A percentile compares a stretch with the other conserved stretches of the same genome.
These are phyloP conservation scores for Brachionus angularis DNA, from an alignment of 1,140 invertebrate species.

Conservation along the genomic window DNA sequence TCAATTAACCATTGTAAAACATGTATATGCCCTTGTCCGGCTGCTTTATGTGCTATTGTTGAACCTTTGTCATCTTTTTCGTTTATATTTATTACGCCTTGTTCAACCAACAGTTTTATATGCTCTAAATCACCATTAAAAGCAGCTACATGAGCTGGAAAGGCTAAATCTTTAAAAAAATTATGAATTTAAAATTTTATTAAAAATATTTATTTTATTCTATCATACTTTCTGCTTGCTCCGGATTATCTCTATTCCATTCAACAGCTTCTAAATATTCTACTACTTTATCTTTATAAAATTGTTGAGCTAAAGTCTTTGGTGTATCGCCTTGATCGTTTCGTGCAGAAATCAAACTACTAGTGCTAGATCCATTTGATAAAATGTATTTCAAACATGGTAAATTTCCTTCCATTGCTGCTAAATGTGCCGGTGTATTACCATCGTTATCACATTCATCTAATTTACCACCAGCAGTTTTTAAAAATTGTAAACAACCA, in stretches of 20 bases:
- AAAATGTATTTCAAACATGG: conserved; percentile 58
- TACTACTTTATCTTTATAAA: conserved; percentile 56
- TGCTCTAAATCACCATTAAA: conserved; percentile 57
- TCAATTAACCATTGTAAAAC: conserved; percentile 58
- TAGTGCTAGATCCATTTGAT: conserved; percentile 49
- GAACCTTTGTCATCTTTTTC: conserved; percentile 58
- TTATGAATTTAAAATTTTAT: not conserved
- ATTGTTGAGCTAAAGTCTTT: conserved; percentile 57
- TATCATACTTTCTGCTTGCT: conserved; percentile 55
- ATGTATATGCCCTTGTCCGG: conserved; percentile 57
- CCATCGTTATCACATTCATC: conserved; percentile 57
- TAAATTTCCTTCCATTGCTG: conserved; percentile 57
- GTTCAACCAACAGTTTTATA: conserved; percentile 56
- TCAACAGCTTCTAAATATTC: conserved; percentile 57
- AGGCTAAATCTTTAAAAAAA: conserved; percentile 52
- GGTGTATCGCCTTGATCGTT: conserved; percentile 59
- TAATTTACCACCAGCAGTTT: conserved; percentile 54
- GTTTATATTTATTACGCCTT: conserved; percentile 58
- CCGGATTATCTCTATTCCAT: conserved; percentile 57
- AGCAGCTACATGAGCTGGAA: conserved; percentile 58
- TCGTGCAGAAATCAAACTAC: conserved; percentile 52
- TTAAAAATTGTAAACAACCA: conserved; percentile 51
- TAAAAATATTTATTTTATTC: not conserved
- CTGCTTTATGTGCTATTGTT: conserved; percentile 58
- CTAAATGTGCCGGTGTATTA: conserved; percentile 57